A percentile compares a stretch with the other conserved stretches of the same genome.
These are phyloP conservation scores for Notoglanidium macrostoma DNA, from an alignment of 2,797 vertebrate species.

Conservation along the genomic window DNA sequence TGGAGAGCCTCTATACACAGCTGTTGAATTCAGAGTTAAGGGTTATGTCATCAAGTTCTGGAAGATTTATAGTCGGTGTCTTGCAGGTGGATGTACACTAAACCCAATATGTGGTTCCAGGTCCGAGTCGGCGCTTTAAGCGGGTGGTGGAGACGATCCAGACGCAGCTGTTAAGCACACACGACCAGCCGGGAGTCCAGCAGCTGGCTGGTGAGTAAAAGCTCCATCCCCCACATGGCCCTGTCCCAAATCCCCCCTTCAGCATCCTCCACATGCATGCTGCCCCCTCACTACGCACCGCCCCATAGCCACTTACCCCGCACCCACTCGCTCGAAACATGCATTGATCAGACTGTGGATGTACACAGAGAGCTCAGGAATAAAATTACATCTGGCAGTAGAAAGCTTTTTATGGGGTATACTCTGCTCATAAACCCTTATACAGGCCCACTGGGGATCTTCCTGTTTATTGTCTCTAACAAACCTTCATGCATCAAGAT, in stretches of 20 bases:
- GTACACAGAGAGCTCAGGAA: constrained; percentile 8
- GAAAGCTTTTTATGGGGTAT: neutral
- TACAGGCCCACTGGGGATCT: constrained; percentile 1
- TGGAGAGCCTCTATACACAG: neutral
- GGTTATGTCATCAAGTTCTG: too few relatives aligned
- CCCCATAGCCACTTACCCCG: constrained; percentile 62
- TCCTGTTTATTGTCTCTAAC: constrained; percentile 23
- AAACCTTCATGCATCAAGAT: constrained; percentile 18
- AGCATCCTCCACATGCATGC: constrained; percentile 63
- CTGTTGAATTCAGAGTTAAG: constrained; percentile 1
- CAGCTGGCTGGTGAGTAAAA: constrained; percentile 93
- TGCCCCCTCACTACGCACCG: constrained; percentile 57
- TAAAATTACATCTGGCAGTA: neutral
- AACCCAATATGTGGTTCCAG: constrained; percentile 65
- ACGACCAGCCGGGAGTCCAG: constrained; percentile 94
- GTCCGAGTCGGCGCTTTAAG: constrained; percentile 98
- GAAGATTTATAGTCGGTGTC: neutral
- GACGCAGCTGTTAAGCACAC: constrained; percentile 97
- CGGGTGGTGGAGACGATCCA: constrained; percentile 99
- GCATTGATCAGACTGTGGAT: constrained; percentile 43
- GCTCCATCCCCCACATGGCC: neutral
- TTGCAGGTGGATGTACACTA: neutral
- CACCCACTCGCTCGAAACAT: constrained; percentile 38
- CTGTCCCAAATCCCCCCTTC: constrained; percentile 38
- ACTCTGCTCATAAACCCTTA: constrained; percentile 6